Evolutionary conservation across 2,888 invertebrate genomes (phyloP), one percentile per base, ranked within the genome.

Genomic region (Apotomis betuletana): DNA sequence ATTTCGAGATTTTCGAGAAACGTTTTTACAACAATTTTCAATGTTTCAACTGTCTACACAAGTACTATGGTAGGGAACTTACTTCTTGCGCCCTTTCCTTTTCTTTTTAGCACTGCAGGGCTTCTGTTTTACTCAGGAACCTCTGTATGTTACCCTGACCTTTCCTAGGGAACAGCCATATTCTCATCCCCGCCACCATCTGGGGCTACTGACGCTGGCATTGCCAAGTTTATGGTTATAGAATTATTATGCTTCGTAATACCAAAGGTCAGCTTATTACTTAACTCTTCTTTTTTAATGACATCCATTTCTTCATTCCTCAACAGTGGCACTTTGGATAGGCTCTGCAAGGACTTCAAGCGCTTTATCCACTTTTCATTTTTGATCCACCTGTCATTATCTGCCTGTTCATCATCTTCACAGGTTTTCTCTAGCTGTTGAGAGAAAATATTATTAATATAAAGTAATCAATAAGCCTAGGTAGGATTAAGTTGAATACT

Each of bases 281-380:
- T n/a, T 0, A 10, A 60, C 1, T 77, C 79, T 68, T 79, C 81
- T 54, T 38, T 36, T 3, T 86, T 51, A 15, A 71, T 12, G 9
- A 79, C 72, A 3, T 76, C 74, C 12, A 87, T 70, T 74, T 91
- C 91, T 12, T 84, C 78, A 0, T 86, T 80, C 13, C 79, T 85
- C 49, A 91, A 59, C 3, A 91, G 63, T 13, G 80, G 77, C 0
- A 75, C 60, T 0, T 88, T 86, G 0, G 87, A 84, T 0, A 77
- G 67, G 3, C 77, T 78, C 74, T 90, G 86, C 70, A 87, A 76
- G 0, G 75, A 70, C 63, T 84, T 81, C 3, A 90, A 77, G 13
- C 86, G 87, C 27, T 83, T 81, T 5, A 90, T 83, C 85, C 87
- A 88, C 64, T 84, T 87, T 58, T 85, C 77, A 75, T 90, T 89